Conservation (phyloP, 53 echinoderm and acorn worm genomes). For the Apostichopus leukothele region DNA sequence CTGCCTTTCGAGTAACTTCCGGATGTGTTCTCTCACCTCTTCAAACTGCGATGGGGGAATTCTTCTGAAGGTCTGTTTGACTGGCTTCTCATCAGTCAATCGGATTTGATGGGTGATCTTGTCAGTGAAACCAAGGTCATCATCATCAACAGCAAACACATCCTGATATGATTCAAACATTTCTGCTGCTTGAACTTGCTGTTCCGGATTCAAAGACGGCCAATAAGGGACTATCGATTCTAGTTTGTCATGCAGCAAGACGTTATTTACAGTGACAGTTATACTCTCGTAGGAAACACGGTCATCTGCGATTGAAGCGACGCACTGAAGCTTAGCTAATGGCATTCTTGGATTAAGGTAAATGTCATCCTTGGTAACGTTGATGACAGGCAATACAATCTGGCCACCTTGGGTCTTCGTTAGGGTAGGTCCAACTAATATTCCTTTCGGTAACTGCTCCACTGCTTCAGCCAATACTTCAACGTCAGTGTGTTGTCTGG, state of each 20-base stretch:
- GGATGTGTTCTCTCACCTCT: too few relatives aligned
- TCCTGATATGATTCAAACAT: background rate
- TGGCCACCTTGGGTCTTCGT: background rate
- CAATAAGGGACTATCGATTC: too few relatives aligned
- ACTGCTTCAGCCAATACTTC: slow-evolving; percentile 18
- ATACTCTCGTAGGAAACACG: background rate
- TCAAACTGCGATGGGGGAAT: slow-evolving; percentile 62
- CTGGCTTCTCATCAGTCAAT: slow-evolving; percentile 12
- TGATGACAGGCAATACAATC: slow-evolving; percentile 17
- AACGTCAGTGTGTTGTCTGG: background rate
- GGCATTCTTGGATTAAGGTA: slow-evolving; percentile 5
- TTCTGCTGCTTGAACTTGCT: too few relatives aligned
- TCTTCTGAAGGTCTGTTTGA: slow-evolving; percentile 40
- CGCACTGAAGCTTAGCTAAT: slow-evolving; percentile 2
- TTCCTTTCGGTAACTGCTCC: slow-evolving; percentile 16
- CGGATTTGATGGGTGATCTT: background rate
- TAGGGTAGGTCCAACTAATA: background rate
- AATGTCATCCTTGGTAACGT: slow-evolving; percentile 2
- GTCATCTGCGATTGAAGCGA: background rate
- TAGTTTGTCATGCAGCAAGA: too few relatives aligned
- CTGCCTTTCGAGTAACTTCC: background rate
- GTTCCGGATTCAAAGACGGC: too few relatives aligned
- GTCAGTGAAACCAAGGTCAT: background rate
- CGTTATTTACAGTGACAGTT: too few relatives aligned
- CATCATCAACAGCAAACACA: background rate